Conservation (phyloP, 2,797 vertebrate species). For the Thaleichthys pacificus region DNA sequence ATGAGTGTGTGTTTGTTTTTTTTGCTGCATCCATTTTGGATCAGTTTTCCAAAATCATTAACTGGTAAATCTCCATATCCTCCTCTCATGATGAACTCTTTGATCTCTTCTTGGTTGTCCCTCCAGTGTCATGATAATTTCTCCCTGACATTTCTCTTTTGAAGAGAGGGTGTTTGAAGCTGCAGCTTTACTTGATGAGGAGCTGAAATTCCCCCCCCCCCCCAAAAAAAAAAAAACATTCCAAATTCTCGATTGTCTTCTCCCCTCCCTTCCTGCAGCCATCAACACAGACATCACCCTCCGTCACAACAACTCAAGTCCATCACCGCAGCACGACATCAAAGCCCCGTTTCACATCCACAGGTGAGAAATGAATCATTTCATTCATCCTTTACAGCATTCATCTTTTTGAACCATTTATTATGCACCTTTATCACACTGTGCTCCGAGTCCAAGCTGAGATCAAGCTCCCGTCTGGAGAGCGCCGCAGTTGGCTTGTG, state of each 20-base stretch:
- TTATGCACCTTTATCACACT: background rate
- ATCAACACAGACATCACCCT: conserved; percentile 1
- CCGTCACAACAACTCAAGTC: conserved; percentile 3
- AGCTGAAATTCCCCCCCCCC: conserved; percentile 24
- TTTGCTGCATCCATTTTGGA: conserved; percentile 17
- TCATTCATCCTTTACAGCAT: conserved; percentile 2
- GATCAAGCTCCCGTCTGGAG: conserved; percentile 16
- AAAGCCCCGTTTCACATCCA: conserved; percentile 6
- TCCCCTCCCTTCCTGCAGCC: background rate
- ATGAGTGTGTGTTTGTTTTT: conserved; percentile 33
- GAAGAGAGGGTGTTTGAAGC: conserved; percentile 40
- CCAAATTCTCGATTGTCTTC: background rate
- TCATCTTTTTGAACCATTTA: background rate
- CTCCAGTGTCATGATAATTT: conserved; percentile 27
- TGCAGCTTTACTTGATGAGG: conserved; percentile 33
- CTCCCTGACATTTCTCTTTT: conserved; percentile 33
- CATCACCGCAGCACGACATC: background rate
- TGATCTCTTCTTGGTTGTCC: conserved; percentile 36
- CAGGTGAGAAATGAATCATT: conserved; percentile 10
- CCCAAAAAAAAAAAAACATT: conserved; percentile 27
- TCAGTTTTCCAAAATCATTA: conserved; percentile 11
- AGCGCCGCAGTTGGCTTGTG: background rate
- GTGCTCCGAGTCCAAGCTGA: conserved; percentile 1
- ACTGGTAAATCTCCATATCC: conserved; percentile 12
- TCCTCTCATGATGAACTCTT: conserved; percentile 18